phyloP scores from a whole-genome alignment of 2,888 invertebrate species.

The Drosophila helvetica region DNA sequence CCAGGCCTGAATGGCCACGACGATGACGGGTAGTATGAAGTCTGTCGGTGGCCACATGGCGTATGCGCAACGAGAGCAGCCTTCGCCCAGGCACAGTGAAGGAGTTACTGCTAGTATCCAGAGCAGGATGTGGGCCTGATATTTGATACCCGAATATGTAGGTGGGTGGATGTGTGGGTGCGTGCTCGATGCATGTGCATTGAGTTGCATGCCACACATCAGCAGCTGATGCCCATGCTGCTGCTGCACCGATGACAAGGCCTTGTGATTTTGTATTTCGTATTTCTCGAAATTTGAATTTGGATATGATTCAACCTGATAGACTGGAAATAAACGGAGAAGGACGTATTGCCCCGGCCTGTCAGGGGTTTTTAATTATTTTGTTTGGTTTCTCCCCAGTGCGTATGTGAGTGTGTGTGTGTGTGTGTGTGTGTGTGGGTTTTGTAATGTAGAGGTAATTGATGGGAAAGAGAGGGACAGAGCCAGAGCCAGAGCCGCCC shows the following conservation, averaged over 20 bases:
- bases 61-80: constrained; percentile 60
- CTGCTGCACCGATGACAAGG: constrained; percentile 32
- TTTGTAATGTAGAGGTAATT: constrained; percentile 69
- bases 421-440: constrained; percentile 38
- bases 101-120: constrained; percentile 23
- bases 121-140: constrained; percentile 42
- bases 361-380: constrained; percentile 76
- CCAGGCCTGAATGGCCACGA: constrained; percentile 66
- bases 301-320: constrained; percentile 60
- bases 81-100: constrained; percentile 24
- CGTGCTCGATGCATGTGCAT: constrained; percentile 49
- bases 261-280: constrained; percentile 53
- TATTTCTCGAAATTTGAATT: constrained; percentile 64
- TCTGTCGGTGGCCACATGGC: constrained; percentile 60
- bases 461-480: constrained; percentile 51
- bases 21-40: constrained; percentile 42
- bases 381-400: constrained; percentile 61
- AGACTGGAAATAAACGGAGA: constrained; percentile 8
- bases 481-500: constrained; percentile 18
- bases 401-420: neutral
- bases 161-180: constrained; percentile 13
- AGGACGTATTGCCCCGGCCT: constrained; percentile 24
- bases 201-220: constrained; percentile 50
- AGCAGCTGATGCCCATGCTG: constrained; percentile 31
- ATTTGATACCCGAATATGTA: constrained; percentile 69